Evolutionary conservation across 2,797 vertebrate species (phyloP).

Genomic region (Myiothlypis coronata): DNA sequence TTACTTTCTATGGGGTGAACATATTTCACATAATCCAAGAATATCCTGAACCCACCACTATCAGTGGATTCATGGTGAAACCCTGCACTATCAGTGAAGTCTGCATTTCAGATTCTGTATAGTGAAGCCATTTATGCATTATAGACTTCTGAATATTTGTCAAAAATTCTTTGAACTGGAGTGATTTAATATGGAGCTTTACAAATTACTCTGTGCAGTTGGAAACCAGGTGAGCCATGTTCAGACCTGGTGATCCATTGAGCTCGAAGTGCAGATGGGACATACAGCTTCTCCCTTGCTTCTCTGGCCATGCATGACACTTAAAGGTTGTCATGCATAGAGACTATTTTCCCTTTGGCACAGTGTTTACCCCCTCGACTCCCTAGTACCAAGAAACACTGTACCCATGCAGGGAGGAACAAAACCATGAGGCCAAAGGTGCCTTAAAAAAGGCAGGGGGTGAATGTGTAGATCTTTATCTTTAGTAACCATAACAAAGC

Average conservation of each 20-base stretch:
- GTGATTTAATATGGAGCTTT: not conserved
- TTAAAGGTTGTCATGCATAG: not conserved
- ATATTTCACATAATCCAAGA: not conserved
- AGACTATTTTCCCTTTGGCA: not conserved
- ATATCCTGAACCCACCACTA: not conserved
- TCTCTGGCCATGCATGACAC: not conserved
- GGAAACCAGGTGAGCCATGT: not conserved
- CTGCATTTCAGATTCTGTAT: not conserved
- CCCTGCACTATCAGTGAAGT: not conserved
- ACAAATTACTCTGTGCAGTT: not conserved
- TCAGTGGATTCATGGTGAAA: not conserved
- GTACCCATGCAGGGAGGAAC: not conserved
- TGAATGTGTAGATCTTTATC: conserved; percentile 21
- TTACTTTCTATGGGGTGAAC: not conserved
- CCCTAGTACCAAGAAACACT: not conserved
- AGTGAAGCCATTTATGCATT: not conserved
- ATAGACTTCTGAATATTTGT: not conserved
- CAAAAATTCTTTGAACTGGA: not conserved
- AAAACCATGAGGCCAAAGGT: not conserved
- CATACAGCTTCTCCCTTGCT: not conserved
- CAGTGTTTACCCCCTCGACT: not conserved
- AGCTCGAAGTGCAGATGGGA: not conserved
- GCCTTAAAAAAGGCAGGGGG: not conserved
- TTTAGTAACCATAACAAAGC: conserved; percentile 5
- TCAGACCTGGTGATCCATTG: not conserved